Evolutionary conservation across 1,140 invertebrate species (phyloP).

Genomic region (Brachionus koreanus): DNA sequence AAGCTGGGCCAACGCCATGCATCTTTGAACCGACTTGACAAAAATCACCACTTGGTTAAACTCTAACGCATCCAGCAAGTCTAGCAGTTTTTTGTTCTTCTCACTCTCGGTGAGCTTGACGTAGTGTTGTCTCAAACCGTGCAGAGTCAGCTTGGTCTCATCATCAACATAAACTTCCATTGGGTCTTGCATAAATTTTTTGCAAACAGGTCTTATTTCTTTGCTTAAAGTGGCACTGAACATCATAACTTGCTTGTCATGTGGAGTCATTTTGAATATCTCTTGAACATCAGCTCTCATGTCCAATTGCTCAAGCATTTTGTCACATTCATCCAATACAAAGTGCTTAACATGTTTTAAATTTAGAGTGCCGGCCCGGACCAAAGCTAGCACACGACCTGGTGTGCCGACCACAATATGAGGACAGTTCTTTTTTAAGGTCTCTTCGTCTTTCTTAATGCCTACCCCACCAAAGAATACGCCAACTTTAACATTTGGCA

Average conservation of each 20-base stretch:
- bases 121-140: conserved; percentile 98
- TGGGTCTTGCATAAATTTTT: conserved; percentile 99
- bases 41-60: conserved; percentile 97
- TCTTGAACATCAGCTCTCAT: conserved; percentile 93
- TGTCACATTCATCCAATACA: conserved; percentile 96
- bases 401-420: conserved; percentile 98
- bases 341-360: conserved; percentile 94
- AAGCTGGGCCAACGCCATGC: conserved; percentile 90
- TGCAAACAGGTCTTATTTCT: conserved; percentile 98
- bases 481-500: conserved; percentile 83
- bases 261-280: conserved; percentile 94
- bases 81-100: conserved; percentile 98
- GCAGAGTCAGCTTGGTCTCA: conserved; percentile 96
- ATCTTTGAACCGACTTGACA: conserved; percentile 96
- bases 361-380: conserved; percentile 76
- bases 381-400: conserved; percentile 87
- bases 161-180: conserved; percentile 99
- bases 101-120: conserved; percentile 99
- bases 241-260: conserved; percentile 99
- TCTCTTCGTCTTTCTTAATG: conserved; percentile 93
- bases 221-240: conserved; percentile 98
- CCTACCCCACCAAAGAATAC: conserved; percentile 96
- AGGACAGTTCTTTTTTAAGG: conserved; percentile 84
- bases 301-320: conserved; percentile 94
- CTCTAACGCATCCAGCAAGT: conserved; percentile 93